These are phyloP conservation scores for Mermis nigrescens DNA, from an alignment of 2,888 invertebrate species.

Conservation along the genomic window DNA sequence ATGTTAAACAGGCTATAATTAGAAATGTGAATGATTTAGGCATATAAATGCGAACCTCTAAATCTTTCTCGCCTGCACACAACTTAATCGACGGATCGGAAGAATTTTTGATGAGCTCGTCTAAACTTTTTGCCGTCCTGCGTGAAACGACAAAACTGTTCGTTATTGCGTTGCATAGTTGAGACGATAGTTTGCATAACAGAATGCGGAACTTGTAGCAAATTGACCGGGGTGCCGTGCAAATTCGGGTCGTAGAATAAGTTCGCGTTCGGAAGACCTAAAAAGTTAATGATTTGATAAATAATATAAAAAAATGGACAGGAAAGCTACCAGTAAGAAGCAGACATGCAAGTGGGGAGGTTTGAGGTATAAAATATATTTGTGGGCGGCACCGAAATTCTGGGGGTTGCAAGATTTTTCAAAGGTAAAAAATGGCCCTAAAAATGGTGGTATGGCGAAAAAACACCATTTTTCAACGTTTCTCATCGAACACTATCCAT, in stretches of 20 bases:
- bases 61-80: neutral
- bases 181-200: constrained; percentile 30
- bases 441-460: no score
- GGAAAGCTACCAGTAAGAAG: no score
- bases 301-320: no score
- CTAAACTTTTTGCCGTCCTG: constrained; percentile 12
- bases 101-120: neutral
- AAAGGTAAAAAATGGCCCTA: no score
- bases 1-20: no score
- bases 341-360: no score
- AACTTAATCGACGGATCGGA: neutral
- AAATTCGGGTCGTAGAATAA: constrained; percentile 36
- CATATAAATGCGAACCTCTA: constrained; percentile 12
- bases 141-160: constrained; percentile 9
- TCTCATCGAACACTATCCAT: no score
- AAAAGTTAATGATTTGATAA: neutral
- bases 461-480: no score
- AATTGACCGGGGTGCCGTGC: constrained; percentile 39
- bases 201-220: constrained; percentile 44
- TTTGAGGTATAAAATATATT: no score
- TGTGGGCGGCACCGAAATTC: no score
- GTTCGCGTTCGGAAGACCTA: constrained; percentile 16
- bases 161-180: constrained; percentile 15
- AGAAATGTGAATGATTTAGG: no score
- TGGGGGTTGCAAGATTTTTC: no score